phyloP scores from a whole-genome alignment of 2,113 vertebrate genomes.

The Grammomys dolichurus region DNA sequence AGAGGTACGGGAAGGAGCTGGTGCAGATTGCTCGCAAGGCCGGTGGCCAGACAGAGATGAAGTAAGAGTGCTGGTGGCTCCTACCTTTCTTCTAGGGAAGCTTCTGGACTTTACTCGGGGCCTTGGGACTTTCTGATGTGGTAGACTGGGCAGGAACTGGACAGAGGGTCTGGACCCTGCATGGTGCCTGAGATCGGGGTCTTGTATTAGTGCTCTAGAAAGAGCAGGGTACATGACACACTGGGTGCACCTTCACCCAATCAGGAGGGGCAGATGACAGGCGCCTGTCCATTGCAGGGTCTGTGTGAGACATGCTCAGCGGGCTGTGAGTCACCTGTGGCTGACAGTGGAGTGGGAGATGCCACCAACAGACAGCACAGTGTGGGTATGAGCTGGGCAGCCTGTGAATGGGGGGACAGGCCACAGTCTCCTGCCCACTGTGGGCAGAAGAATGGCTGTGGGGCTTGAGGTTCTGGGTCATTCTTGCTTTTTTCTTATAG shows the following conservation, averaged over 20 bases:
- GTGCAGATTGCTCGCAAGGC: slow-evolving; percentile 94
- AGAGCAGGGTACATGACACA: neutral
- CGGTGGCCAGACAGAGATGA: slow-evolving; percentile 93
- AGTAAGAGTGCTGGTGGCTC: slow-evolving; percentile 85
- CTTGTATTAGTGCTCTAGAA: neutral
- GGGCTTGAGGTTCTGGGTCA: fast-evolving
- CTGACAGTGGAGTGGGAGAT: neutral
- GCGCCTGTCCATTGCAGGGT: fast-evolving
- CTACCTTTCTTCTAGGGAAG: fast-evolving
- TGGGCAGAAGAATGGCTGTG: too few relatives aligned
- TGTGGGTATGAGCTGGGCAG: neutral
- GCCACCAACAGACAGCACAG: neutral
- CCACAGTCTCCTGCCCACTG: neutral
- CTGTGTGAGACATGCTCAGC: neutral
- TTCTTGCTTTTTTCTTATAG: neutral
- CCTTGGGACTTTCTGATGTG: neutral
- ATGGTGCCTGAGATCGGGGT: neutral
- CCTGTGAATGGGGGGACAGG: too few relatives aligned
- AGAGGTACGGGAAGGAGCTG: slow-evolving; percentile 96
- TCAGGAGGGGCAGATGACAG: neutral
- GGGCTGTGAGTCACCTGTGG: slow-evolving; percentile 23
- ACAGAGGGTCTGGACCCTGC: too few relatives aligned
- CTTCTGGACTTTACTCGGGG: neutral
- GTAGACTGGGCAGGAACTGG: neutral
- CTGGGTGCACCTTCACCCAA: neutral